phyloP scores from a whole-genome alignment of 2,888 invertebrate species.

The Erebia palarica region DNA sequence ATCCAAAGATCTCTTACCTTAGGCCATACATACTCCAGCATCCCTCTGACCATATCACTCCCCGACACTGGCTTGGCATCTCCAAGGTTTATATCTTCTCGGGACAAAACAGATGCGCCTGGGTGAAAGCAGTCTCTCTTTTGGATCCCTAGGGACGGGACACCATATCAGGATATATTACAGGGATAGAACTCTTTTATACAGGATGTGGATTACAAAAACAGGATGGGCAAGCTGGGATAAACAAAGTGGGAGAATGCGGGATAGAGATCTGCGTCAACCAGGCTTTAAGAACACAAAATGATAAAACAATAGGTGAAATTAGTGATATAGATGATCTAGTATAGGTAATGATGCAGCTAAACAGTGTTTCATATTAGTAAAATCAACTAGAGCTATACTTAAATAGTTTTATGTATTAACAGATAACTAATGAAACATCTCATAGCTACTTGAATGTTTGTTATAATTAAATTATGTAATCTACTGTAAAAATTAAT shows the following conservation, averaged over 20 bases:
- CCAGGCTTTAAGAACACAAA: slow-evolving; percentile 72
- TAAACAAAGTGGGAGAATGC: slow-evolving; percentile 47
- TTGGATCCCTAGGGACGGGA: slow-evolving; percentile 78
- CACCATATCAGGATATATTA: slow-evolving; percentile 48
- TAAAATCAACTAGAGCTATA: background rate
- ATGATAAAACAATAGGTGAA: slow-evolving; percentile 1
- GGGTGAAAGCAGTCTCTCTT: slow-evolving; percentile 95
- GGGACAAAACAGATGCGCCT: slow-evolving; percentile 87
- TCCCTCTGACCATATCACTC: slow-evolving; percentile 91
- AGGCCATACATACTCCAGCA: slow-evolving; percentile 98
- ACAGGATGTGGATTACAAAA: slow-evolving; percentile 40
- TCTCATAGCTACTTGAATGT: background rate
- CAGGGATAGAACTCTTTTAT: background rate
- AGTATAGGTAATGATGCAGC: background rate
- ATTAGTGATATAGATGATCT: background rate
- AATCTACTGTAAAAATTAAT: background rate
- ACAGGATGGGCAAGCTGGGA: slow-evolving; percentile 46
- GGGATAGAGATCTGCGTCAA: slow-evolving; percentile 63
- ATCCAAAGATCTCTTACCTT: slow-evolving; percentile 78
- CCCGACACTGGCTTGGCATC: slow-evolving; percentile 85
- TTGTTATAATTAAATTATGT: background rate
- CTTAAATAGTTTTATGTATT: background rate
- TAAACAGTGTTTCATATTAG: background rate
- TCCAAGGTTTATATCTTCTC: slow-evolving; percentile 84
- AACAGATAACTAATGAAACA: background rate